Conservation (phyloP, 2,113 vertebrate genomes). For the Todiramphus chloris region DNA sequence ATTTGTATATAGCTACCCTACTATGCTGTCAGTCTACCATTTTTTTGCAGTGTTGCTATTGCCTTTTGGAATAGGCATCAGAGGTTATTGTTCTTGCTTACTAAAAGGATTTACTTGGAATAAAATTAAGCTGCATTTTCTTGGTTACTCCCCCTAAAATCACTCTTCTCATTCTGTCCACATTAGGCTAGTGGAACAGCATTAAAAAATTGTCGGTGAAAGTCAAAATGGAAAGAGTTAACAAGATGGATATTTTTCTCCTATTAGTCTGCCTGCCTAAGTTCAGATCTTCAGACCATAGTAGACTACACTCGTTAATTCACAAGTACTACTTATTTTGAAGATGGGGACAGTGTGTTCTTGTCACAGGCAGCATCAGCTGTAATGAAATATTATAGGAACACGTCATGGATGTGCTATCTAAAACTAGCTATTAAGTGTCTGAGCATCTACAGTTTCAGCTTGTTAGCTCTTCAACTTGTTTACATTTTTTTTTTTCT, state of each 20-base stretch:
- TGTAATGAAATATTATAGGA: neutral
- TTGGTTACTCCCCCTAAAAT: neutral
- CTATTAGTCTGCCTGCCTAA: neutral
- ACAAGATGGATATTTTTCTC: neutral
- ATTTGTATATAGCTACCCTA: neutral
- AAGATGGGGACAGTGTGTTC: constrained; percentile 49
- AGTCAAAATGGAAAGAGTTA: neutral
- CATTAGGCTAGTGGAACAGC: neutral
- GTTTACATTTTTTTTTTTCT: neutral
- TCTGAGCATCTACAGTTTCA: neutral
- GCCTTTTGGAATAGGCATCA: neutral
- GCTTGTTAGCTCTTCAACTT: neutral
- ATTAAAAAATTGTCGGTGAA: neutral
- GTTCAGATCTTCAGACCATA: neutral
- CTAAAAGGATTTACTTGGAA: neutral
- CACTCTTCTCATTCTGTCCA: neutral
- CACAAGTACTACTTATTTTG: neutral
- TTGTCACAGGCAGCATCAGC: neutral
- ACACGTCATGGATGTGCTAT: neutral
- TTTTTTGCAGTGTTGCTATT: neutral
- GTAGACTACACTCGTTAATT: neutral
- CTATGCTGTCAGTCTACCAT: neutral
- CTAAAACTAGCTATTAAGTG: neutral
- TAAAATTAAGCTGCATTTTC: neutral
- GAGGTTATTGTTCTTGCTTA: neutral